Evolutionary conservation across 2,888 invertebrate species (phyloP).

Genomic region (Pseudeuparius sepicola): DNA sequence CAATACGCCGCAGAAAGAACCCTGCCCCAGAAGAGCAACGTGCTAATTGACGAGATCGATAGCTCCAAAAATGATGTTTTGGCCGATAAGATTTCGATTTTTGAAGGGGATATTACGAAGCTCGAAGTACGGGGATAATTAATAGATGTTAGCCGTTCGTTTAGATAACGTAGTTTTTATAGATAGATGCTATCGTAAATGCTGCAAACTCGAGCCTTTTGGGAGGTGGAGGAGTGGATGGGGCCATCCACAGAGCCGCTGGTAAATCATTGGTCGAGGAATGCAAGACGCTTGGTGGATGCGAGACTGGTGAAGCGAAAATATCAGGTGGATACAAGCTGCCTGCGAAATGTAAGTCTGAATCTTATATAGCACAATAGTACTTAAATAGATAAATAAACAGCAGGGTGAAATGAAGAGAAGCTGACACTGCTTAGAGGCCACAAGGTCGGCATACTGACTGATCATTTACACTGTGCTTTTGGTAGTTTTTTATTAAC

Average conservation of each 20-base stretch:
- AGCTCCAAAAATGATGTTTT: constrained; percentile 38
- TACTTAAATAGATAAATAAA: too few species aligned
- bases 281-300: constrained; percentile 62
- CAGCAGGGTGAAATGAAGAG: too few species aligned
- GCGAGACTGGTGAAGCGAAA: constrained; percentile 73
- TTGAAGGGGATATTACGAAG: constrained; percentile 72
- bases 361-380: too few species aligned
- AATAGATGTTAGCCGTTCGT: not conserved
- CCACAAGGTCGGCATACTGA: too few species aligned
- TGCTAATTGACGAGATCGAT: constrained; percentile 37
- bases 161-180: constrained; percentile 16
- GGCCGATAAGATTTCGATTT: constrained; percentile 55
- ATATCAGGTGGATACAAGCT: constrained; percentile 73
- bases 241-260: constrained; percentile 78
- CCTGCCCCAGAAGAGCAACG: constrained; percentile 35
- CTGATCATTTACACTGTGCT: too few species aligned
- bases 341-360: constrained; percentile 74
- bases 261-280: constrained; percentile 59
- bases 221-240: constrained; percentile 86
- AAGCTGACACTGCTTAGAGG: too few species aligned
- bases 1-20: constrained; percentile 37
- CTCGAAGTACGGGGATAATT: constrained; percentile 47
- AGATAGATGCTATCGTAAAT: constrained; percentile 83
- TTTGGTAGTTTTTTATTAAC: constrained; percentile 6
- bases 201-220: constrained; percentile 69